These are phyloP conservation scores for Athrips mouffetella DNA, from an alignment of 2,888 invertebrate species.

Conservation along the genomic window DNA sequence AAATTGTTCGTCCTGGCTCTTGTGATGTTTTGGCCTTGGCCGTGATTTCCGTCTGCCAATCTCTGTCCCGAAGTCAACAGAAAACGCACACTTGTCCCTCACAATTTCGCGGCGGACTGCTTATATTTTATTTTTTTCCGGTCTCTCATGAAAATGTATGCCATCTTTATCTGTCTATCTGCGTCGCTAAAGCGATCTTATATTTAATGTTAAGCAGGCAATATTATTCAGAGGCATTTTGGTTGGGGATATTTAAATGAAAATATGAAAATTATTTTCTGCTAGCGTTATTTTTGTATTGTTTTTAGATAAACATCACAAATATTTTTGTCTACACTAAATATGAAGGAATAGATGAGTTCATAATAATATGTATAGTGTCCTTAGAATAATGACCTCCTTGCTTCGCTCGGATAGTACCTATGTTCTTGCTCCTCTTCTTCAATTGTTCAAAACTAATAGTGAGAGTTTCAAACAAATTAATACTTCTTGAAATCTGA, in stretches of 20 bases:
- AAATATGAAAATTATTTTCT: slow-evolving; percentile 35
- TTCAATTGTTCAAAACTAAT: too few relatives aligned
- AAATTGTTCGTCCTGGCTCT: slow-evolving; percentile 34
- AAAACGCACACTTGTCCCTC: slow-evolving; percentile 55
- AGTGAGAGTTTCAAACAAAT: slow-evolving; percentile 17
- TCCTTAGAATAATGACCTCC: too few relatives aligned
- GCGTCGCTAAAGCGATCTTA: slow-evolving; percentile 62
- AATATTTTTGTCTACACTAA: too few relatives aligned
- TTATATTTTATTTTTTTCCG: slow-evolving; percentile 56
- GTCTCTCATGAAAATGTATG: slow-evolving; percentile 65
- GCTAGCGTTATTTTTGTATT: slow-evolving; percentile 46
- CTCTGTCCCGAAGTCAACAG: slow-evolving; percentile 47
- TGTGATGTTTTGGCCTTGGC: slow-evolving; percentile 38
- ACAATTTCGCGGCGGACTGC: slow-evolving; percentile 51
- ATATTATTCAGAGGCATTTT: slow-evolving; percentile 57
- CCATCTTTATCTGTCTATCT: slow-evolving; percentile 64
- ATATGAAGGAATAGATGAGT: too few relatives aligned
- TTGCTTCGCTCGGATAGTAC: not conserved
- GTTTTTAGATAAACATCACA: slow-evolving; percentile 52
- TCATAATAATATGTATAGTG: too few relatives aligned
- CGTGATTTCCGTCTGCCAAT: slow-evolving; percentile 44
- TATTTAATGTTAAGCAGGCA: slow-evolving; percentile 63
- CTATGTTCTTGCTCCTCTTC: too few relatives aligned
- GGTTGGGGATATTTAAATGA: slow-evolving; percentile 41
- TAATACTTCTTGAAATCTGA: slow-evolving; percentile 35